A percentile compares a stretch with the other conserved stretches of the same genome.
These are phyloP conservation scores for Hedychridium roseum DNA, from an alignment of 2,888 invertebrate genomes.

Conservation along the genomic window DNA sequence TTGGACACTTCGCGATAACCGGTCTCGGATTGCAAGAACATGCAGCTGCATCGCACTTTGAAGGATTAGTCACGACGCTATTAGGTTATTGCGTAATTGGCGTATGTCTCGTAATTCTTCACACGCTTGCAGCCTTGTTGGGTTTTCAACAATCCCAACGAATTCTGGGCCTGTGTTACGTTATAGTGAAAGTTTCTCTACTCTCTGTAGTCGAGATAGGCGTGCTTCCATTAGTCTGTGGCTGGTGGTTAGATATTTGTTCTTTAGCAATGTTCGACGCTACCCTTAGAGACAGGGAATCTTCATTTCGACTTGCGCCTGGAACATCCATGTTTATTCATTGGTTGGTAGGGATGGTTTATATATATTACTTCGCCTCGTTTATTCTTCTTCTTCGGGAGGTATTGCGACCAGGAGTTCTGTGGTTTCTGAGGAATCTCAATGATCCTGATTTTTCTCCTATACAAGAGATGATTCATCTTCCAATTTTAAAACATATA, in stretches of 20 bases:
- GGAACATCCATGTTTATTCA: constrained; percentile 98
- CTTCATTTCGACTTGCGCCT: constrained; percentile 88
- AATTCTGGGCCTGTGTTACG: constrained; percentile 91
- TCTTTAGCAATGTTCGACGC: constrained; percentile 93
- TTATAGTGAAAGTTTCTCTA: constrained; percentile 90
- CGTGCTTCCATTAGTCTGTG: constrained; percentile 94
- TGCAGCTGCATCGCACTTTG: constrained; percentile 84
- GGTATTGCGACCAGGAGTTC: constrained; percentile 93
- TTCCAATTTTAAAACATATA: constrained; percentile 90
- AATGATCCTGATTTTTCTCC: constrained; percentile 99
- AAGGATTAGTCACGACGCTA: constrained; percentile 89
- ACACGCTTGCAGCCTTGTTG: constrained; percentile 82
- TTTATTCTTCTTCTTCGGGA: constrained; percentile 92
- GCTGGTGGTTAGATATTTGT: constrained; percentile 99
- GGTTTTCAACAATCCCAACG: constrained; percentile 82
- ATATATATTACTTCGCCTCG: constrained; percentile 98
- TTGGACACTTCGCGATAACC: constrained; percentile 85
- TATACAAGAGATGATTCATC: constrained; percentile 98
- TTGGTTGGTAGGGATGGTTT: constrained; percentile 99
- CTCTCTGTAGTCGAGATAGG: constrained; percentile 97
- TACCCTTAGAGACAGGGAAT: constrained; percentile 85
- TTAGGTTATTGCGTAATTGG: constrained; percentile 95
- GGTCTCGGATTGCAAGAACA: constrained; percentile 74
- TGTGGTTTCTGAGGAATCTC: constrained; percentile 97
- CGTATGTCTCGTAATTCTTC: constrained; percentile 80